A percentile compares a stretch with the other conserved stretches of the same genome.
phyloP scores from a whole-genome alignment of 2,888 invertebrate species.

The Dendrolimus pini region DNA sequence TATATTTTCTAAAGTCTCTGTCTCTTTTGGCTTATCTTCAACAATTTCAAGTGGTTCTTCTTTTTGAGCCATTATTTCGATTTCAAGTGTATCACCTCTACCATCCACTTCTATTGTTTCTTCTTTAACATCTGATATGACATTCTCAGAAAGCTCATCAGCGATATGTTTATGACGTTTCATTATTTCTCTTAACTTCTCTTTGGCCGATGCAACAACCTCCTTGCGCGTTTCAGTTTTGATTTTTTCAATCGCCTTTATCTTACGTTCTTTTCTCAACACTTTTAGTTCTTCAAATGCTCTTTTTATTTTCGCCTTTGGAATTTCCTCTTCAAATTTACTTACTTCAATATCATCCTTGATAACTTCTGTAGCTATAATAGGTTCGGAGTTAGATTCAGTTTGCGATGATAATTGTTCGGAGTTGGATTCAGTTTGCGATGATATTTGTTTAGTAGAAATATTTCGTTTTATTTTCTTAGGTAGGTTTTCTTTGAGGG shows the following conservation, averaged over 20 bases:
- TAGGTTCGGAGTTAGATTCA: conserved; percentile 6
- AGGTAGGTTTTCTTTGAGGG: not conserved
- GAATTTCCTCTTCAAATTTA: conserved; percentile 4
- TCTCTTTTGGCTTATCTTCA: conserved; percentile 12
- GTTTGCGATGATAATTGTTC: not conserved
- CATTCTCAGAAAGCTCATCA: conserved; percentile 43
- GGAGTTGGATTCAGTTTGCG: not conserved
- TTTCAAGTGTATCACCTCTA: conserved; percentile 50
- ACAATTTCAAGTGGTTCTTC: conserved; percentile 15
- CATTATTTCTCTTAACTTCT: conserved; percentile 68
- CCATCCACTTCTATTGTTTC: conserved; percentile 33
- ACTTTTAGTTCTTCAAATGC: conserved; percentile 44
- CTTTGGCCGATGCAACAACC: conserved; percentile 68
- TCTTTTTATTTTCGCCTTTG: conserved; percentile 34
- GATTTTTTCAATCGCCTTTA: conserved; percentile 62
- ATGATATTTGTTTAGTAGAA: not conserved
- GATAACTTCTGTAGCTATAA: conserved; percentile 11
- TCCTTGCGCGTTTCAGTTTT: conserved; percentile 65
- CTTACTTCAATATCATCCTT: conserved; percentile 2
- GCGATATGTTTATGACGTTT: conserved; percentile 64
- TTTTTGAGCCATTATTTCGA: conserved; percentile 20
- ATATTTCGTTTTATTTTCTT: not conserved
- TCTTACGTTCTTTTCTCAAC: conserved; percentile 53
- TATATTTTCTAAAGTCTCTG: conserved; percentile 11
- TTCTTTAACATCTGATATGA: conserved; percentile 22